These are phyloP conservation scores for Lasioglossum vierecki DNA, from an alignment of 2,888 invertebrate genomes.

Conservation along the genomic window DNA sequence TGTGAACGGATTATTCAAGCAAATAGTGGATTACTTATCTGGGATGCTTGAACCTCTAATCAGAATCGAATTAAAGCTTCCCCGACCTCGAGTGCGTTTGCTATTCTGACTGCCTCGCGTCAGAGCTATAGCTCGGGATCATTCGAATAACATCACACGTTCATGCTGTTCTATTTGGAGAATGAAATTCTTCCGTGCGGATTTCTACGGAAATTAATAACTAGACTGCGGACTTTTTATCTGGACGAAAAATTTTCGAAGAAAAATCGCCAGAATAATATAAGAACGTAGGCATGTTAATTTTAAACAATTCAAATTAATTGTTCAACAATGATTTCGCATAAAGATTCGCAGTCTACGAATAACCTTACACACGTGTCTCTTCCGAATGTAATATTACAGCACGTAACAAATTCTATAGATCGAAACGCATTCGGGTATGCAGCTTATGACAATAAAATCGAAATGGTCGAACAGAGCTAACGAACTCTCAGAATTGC, in stretches of 20 bases:
- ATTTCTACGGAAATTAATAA: not conserved
- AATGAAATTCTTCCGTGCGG: not conserved
- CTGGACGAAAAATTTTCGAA: not conserved
- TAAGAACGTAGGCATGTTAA: not conserved
- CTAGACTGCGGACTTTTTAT: not conserved
- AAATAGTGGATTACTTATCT: not conserved
- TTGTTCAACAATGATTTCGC: not conserved
- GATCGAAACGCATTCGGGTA: not conserved
- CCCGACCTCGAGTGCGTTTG: constrained; percentile 6
- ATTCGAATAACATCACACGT: not conserved
- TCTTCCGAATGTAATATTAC: not conserved
- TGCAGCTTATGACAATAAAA: not conserved
- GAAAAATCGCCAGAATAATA: not conserved
- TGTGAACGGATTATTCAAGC: not conserved
- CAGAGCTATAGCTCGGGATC: not conserved
- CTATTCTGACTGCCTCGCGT: not conserved
- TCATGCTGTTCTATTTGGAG: not conserved
- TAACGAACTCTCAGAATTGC: not conserved
- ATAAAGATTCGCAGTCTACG: not conserved
- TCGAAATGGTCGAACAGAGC: not conserved
- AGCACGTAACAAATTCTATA: not conserved
- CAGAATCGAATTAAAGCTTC: not conserved
- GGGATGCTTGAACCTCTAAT: not conserved
- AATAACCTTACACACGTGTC: not conserved
- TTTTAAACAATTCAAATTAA: no score